Percentiles rank a stretch among this genome's conserved stretches.
phyloP scores from a whole-genome alignment of 2,797 vertebrate species.

The Coracias cyanogaster region DNA sequence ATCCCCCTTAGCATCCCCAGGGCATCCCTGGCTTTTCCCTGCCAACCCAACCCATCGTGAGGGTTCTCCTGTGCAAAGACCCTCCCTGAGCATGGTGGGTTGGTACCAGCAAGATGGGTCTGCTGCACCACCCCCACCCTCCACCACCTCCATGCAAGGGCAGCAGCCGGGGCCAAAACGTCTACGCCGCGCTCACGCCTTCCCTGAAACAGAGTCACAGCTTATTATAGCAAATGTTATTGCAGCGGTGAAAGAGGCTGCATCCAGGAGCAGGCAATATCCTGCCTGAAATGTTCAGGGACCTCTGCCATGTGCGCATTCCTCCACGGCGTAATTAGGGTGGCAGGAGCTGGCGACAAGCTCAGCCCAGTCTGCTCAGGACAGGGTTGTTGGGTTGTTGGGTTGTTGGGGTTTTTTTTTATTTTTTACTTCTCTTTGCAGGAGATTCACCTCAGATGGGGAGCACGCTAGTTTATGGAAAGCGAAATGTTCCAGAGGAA shows the following conservation, averaged over 20 bases:
- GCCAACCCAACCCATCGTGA: fast-evolving
- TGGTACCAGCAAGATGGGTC: not conserved
- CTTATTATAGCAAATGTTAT: constrained; percentile 14
- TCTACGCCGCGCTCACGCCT: not conserved
- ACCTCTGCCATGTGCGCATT: constrained; percentile 41
- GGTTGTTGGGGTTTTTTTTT: not conserved
- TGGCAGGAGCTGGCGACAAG: constrained; percentile 35
- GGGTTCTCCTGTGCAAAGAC: not conserved
- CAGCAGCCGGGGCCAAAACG: not conserved
- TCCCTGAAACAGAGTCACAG: not conserved
- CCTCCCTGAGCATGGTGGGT: fast-evolving
- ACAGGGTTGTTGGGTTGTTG: fast-evolving
- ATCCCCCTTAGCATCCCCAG: too few species aligned
- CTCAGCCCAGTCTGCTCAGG: not conserved
- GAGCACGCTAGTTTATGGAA: not conserved
- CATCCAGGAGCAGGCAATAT: constrained; percentile 45
- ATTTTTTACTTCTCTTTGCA: not conserved
- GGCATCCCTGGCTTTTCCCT: not conserved
- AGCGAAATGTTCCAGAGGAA: constrained; percentile 61
- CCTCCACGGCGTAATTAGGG: not conserved
- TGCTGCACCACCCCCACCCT: fast-evolving
- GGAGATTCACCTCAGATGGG: constrained; percentile 24
- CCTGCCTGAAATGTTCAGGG: constrained; percentile 44
- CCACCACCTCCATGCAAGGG: not conserved
- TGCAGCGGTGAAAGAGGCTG: not conserved